phyloP scores from a whole-genome alignment of 2,888 invertebrate species.

The Sinodicranocentrus sp. region DNA sequence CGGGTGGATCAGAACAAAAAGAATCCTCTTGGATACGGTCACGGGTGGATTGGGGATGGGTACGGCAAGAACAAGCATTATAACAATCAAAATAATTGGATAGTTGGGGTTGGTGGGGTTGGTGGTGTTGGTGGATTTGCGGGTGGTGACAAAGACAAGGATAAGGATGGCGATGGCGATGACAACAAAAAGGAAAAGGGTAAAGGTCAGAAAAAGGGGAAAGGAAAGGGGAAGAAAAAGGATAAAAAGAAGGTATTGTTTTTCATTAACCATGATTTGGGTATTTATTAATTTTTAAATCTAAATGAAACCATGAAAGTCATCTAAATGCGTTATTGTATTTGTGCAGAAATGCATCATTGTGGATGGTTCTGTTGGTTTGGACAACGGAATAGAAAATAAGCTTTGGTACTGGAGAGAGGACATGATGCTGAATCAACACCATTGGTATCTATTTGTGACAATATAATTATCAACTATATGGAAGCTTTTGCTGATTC shows the following conservation, averaged over 20 bases:
- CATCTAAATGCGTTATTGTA: background rate
- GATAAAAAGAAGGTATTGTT: constrained; percentile 1
- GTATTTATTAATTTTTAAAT: no score
- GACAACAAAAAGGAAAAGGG: background rate
- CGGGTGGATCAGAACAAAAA: no score
- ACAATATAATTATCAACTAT: no score
- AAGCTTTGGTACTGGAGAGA: constrained; percentile 58
- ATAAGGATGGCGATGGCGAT: background rate
- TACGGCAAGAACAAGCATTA: no score
- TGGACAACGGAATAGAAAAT: constrained; percentile 61
- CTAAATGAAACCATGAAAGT: background rate
- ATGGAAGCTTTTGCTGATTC: no score
- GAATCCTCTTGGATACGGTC: no score
- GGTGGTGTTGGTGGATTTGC: no score
- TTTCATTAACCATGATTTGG: background rate
- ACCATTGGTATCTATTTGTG: constrained; percentile 48
- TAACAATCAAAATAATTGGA: no score
- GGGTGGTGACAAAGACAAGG: background rate
- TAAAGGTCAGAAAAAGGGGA: background rate
- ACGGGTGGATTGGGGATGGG: no score
- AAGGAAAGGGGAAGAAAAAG: constrained; percentile 1
- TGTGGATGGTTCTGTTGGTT: constrained; percentile 48
- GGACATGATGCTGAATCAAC: constrained; percentile 63
- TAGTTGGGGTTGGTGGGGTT: no score
- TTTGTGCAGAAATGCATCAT: constrained; percentile 38